These are phyloP conservation scores for Eupithecia pulchellata DNA, from an alignment of 2,888 invertebrate genomes.

Conservation along the genomic window DNA sequence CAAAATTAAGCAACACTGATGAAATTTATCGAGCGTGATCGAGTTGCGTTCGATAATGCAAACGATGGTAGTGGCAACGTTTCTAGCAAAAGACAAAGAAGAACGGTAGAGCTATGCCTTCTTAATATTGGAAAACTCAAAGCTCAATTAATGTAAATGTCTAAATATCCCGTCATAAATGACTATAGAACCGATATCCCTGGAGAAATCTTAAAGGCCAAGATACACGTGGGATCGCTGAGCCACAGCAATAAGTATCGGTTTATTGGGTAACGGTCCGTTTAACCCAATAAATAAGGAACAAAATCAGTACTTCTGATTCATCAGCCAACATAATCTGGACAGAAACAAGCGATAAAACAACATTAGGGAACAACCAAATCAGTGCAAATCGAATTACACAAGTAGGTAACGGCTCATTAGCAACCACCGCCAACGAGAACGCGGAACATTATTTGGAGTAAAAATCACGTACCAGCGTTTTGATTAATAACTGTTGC, in stretches of 20 bases:
- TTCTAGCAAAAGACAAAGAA: no score
- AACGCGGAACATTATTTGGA: neutral
- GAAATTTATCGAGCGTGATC: no score
- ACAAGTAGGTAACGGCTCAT: conserved; percentile 24
- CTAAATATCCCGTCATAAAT: no score
- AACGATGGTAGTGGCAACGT: no score
- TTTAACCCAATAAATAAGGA: neutral
- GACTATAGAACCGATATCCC: no score
- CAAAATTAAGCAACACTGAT: neutral
- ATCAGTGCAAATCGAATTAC: conserved; percentile 26
- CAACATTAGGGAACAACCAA: conserved; percentile 33
- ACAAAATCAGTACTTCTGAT: conserved; percentile 13
- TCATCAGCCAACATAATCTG: conserved; percentile 23
- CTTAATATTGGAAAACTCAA: no score
- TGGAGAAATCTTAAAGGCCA: no score
- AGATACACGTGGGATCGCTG: no score
- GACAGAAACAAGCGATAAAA: conserved; percentile 24
- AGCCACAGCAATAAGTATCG: no score
- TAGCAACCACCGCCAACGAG: conserved; percentile 16
- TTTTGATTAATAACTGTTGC: conserved; percentile 81
- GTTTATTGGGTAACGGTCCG: neutral
- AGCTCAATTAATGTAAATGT: no score
- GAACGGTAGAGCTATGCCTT: no score
- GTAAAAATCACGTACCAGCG: conserved; percentile 45
- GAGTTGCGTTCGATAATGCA: no score